These are phyloP conservation scores for Oncopeltus fasciatus DNA, from an alignment of 1,140 invertebrate genomes.

Conservation along the genomic window DNA sequence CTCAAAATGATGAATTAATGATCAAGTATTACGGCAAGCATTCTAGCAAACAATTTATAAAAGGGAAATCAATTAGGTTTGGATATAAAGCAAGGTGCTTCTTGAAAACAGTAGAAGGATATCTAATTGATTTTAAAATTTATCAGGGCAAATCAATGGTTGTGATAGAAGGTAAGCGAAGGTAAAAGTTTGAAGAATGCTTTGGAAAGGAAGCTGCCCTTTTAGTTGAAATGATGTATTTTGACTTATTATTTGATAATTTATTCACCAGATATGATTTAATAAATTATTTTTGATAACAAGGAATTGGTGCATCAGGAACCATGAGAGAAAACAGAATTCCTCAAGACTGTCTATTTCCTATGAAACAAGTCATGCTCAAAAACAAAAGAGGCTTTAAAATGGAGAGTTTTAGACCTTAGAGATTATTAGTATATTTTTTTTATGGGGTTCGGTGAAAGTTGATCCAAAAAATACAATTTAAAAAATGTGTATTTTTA, in stretches of 20 bases:
- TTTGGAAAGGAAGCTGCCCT: not conserved
- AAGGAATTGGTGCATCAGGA: not conserved
- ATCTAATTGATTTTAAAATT: conserved; percentile 17
- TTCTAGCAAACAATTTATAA: not conserved
- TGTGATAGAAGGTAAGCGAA: too few relatives aligned
- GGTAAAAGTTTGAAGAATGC: not conserved
- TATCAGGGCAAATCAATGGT: conserved; percentile 16
- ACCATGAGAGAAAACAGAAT: not conserved
- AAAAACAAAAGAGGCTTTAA: too few relatives aligned
- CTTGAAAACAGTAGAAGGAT: conserved; percentile 14
- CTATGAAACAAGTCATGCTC: too few relatives aligned
- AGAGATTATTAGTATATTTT: too few relatives aligned
- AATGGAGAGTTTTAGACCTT: too few relatives aligned
- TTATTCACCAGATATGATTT: not conserved
- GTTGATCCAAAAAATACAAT: too few relatives aligned
- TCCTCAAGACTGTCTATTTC: not conserved
- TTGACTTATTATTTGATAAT: not conserved
- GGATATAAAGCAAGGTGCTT: conserved; percentile 19
- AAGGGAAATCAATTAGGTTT: conserved; percentile 10
- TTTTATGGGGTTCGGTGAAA: too few relatives aligned
- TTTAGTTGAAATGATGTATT: not conserved
- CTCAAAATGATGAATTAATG: too few relatives aligned
- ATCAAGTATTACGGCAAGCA: not conserved
- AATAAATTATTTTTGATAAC: not conserved
- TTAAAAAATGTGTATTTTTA: too few relatives aligned